Evolutionary conservation across 2,113 vertebrate genomes (phyloP).

Genomic region (Colaptes auratus): DNA sequence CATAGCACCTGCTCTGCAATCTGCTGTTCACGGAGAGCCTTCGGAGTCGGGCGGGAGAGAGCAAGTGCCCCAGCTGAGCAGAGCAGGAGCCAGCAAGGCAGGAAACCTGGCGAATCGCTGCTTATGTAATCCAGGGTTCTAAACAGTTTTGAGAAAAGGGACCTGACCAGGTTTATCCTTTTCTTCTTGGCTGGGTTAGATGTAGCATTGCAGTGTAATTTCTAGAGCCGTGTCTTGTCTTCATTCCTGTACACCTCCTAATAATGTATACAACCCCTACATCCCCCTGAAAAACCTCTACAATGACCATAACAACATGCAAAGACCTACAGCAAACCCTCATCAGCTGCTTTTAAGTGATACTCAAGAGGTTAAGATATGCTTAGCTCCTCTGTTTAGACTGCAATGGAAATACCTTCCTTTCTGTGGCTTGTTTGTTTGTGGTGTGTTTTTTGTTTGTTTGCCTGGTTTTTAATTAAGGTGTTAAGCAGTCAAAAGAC

Average conservation of each 20-base stretch:
- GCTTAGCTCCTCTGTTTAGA: neutral
- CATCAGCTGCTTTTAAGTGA: neutral
- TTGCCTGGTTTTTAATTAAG: neutral
- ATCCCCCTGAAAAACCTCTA: neutral
- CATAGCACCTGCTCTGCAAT: conserved; percentile 47
- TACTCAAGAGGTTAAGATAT: neutral
- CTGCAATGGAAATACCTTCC: neutral
- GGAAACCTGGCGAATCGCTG: neutral
- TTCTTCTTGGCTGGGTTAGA: neutral
- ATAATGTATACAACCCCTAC: neutral
- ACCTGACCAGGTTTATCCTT: neutral
- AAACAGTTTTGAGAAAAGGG: neutral
- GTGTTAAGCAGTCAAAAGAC: neutral
- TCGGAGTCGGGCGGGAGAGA: neutral
- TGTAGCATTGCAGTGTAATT: neutral
- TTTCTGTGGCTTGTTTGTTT: neutral
- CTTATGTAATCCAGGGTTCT: neutral
- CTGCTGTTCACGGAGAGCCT: conserved; percentile 3
- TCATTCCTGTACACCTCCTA: neutral
- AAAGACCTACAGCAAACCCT: neutral
- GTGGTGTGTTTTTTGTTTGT: too few species aligned
- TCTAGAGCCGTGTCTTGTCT: neutral
- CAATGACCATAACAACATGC: neutral
- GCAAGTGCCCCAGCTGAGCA: neutral
- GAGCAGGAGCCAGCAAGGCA: conserved; percentile 4